These are phyloP conservation scores for Latrodectus geometricus DNA, from an alignment of 1,140 invertebrate species.

Conservation along the genomic window DNA sequence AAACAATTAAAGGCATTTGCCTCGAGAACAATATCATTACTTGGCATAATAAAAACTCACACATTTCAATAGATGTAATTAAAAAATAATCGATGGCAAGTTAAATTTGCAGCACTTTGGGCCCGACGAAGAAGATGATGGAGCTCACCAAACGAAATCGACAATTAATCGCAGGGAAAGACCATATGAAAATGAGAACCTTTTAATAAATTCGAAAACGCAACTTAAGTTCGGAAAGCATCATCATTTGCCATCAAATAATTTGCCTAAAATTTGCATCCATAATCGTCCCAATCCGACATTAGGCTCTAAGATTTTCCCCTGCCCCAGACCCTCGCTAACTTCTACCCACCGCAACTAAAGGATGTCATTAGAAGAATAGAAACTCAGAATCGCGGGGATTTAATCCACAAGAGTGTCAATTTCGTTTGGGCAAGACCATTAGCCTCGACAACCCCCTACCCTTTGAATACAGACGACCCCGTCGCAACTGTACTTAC, in stretches of 20 bases:
- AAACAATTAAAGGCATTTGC: too few relatives aligned
- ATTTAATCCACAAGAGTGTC: conserved; percentile 48
- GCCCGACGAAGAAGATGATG: neutral
- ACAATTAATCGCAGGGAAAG: conserved; percentile 55
- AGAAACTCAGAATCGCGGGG: conserved; percentile 14
- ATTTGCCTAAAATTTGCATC: conserved; percentile 61
- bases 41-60: too few relatives aligned
- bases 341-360: neutral
- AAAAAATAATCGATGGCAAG: too few relatives aligned
- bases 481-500: neutral
- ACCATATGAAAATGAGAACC: conserved; percentile 56
- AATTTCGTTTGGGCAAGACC: conserved; percentile 43
- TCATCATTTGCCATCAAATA: conserved; percentile 61
- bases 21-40: too few relatives aligned
- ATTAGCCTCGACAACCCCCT: conserved; percentile 21
- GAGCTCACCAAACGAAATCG: conserved; percentile 27
- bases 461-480: neutral
- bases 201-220: conserved; percentile 58
- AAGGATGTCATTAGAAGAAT: conserved; percentile 56
- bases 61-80: too few relatives aligned
- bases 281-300: conserved; percentile 34
- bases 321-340: neutral
- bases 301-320: conserved; percentile 45
- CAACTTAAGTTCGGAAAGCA: conserved; percentile 54
- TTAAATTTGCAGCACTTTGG: neutral